phyloP scores from a whole-genome alignment of 2,888 invertebrate species.

The Aleiodes leptofemur region DNA sequence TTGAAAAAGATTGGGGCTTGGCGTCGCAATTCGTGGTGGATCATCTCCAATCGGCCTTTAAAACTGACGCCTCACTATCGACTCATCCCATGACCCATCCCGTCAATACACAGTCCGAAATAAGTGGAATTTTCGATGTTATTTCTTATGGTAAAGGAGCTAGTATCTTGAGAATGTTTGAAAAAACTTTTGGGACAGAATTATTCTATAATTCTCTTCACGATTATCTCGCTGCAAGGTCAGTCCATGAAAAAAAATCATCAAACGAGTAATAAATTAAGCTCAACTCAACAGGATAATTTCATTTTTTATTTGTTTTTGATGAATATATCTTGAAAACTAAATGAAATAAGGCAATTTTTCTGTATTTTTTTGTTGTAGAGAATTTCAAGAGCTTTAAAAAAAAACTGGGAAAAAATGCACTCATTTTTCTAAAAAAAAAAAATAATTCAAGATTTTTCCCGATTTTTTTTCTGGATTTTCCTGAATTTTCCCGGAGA shows the following conservation, averaged over 20 bases:
- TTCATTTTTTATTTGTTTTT: no score
- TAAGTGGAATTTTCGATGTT: constrained; percentile 80
- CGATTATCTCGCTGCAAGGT: constrained; percentile 78
- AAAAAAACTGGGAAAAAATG: no score
- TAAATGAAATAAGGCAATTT: no score
- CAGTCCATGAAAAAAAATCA: constrained; percentile 61
- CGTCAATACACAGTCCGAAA: constrained; percentile 78
- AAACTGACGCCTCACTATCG: constrained; percentile 78
- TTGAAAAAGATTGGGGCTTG: constrained; percentile 81
- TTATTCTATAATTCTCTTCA: constrained; percentile 78
- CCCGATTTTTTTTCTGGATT: no score
- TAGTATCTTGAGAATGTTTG: constrained; percentile 82
- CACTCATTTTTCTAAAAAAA: no score
- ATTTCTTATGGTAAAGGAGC: constrained; percentile 83
- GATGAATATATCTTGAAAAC: no score
- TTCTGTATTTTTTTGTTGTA: no score
- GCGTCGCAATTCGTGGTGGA: constrained; percentile 83
- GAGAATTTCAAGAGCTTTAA: no score
- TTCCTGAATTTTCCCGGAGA: no score
- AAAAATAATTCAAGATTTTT: no score
- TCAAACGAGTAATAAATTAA: neutral
- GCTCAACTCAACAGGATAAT: no score
- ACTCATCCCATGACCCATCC: constrained; percentile 79
- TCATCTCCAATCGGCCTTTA: constrained; percentile 81
- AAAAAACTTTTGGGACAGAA: constrained; percentile 78